These are phyloP conservation scores for Rynchops niger DNA, from an alignment of 2,113 vertebrate species.

Conservation along the genomic window DNA sequence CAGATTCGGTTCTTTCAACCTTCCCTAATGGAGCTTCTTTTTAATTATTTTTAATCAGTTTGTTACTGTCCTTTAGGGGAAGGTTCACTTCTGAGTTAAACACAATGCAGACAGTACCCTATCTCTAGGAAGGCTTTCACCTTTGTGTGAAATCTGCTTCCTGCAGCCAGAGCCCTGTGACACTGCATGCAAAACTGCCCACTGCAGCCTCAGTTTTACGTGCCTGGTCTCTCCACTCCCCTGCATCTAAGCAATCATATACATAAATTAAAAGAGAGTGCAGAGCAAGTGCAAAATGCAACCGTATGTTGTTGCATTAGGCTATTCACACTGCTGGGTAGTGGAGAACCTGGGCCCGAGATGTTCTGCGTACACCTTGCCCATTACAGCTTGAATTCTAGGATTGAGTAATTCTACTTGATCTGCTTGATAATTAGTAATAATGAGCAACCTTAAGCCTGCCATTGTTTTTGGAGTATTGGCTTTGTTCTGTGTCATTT, in stretches of 20 bases:
- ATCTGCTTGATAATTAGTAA: neutral
- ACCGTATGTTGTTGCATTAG: fast-evolving
- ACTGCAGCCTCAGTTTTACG: neutral
- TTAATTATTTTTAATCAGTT: constrained; percentile 26
- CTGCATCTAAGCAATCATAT: neutral
- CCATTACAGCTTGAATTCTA: neutral
- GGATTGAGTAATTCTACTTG: neutral
- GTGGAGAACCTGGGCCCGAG: neutral
- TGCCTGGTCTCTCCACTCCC: neutral
- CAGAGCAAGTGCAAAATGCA: neutral
- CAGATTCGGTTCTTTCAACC: neutral
- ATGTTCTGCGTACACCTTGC: neutral
- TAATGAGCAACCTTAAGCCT: neutral
- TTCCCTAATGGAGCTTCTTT: constrained; percentile 6
- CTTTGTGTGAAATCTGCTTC: neutral
- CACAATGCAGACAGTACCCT: neutral
- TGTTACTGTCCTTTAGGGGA: neutral
- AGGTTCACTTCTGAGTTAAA: neutral
- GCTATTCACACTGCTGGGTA: neutral
- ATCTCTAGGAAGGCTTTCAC: neutral
- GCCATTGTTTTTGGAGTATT: neutral
- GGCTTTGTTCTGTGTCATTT: neutral
- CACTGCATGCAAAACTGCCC: neutral
- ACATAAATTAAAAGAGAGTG: neutral
- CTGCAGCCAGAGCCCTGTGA: neutral